Evolutionary conservation across 2,113 vertebrate species (phyloP).

Genomic region (Salvelinus sp.): DNA sequence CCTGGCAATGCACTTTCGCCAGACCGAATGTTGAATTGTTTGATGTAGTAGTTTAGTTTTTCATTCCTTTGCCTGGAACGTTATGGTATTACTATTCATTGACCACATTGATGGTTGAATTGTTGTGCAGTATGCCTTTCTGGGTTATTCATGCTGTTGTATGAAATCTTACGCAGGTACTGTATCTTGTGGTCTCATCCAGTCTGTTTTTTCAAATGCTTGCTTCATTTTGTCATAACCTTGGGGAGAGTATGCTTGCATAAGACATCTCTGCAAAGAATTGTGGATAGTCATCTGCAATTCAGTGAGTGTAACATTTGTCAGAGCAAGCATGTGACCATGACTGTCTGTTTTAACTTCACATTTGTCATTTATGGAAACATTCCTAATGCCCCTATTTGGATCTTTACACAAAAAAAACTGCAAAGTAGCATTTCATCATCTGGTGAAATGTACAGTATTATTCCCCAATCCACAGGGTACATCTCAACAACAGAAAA

Average conservation of each 20-base stretch:
- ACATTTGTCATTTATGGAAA: not conserved
- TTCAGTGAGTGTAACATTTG: constrained; percentile 13
- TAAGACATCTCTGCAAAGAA: not conserved
- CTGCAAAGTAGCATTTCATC: not conserved
- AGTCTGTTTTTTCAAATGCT: not conserved
- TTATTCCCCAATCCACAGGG: no score
- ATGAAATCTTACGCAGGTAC: constrained; percentile 1
- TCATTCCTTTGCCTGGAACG: constrained; percentile 2
- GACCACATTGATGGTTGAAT: not conserved
- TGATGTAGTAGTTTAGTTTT: not conserved
- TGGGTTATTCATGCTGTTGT: not conserved
- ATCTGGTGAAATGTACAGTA: not conserved
- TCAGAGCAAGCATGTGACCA: constrained; percentile 17
- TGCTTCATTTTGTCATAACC: no score
- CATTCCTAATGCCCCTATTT: no score
- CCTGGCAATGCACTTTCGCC: not conserved
- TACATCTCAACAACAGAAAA: not conserved
- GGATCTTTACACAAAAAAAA: no score
- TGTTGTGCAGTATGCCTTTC: not conserved
- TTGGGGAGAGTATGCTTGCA: not conserved
- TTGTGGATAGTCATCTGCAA: not conserved
- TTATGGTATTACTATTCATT: not conserved
- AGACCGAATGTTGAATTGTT: not conserved
- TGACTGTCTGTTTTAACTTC: not conserved
- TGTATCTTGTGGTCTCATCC: not conserved